These are phyloP conservation scores for Papilio polytes DNA, from an alignment of 1,140 invertebrate genomes.

Conservation along the genomic window DNA sequence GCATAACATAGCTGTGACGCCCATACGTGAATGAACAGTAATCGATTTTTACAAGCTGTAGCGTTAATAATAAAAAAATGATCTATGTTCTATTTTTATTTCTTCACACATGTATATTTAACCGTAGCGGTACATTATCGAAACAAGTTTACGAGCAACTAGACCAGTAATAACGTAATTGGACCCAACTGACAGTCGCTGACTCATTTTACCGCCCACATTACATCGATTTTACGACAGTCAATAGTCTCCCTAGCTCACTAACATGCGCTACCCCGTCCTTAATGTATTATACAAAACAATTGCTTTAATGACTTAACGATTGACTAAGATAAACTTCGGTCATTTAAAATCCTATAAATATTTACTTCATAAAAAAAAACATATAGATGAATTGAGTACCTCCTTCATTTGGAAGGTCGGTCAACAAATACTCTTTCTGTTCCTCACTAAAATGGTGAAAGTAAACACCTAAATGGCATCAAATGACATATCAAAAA, in stretches of 20 bases:
- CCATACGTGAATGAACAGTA: background rate
- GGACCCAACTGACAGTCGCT: conserved; percentile 3
- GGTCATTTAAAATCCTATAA: background rate
- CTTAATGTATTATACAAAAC: background rate
- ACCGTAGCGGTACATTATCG: background rate
- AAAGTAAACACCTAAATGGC: too few relatives aligned
- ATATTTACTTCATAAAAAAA: background rate
- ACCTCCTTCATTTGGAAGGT: too few relatives aligned
- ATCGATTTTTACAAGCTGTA: background rate
- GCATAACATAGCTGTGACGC: too few relatives aligned
- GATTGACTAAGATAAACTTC: too few relatives aligned
- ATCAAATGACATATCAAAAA: too few relatives aligned
- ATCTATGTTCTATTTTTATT: background rate
- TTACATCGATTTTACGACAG: conserved; percentile 23
- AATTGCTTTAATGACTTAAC: background rate
- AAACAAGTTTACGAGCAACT: conserved; percentile 21
- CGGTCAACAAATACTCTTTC: too few relatives aligned
- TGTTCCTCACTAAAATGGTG: too few relatives aligned
- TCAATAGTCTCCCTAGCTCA: conserved; percentile 1
- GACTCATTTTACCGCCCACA: conserved; percentile 6
- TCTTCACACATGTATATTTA: background rate
- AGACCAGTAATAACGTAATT: conserved; percentile 18
- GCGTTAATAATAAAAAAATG: background rate
- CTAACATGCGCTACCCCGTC: background rate
- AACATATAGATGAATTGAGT: too few relatives aligned